Conservation (phyloP, 1,140 invertebrate species). For the Ostrea denselamellosa region DNA sequence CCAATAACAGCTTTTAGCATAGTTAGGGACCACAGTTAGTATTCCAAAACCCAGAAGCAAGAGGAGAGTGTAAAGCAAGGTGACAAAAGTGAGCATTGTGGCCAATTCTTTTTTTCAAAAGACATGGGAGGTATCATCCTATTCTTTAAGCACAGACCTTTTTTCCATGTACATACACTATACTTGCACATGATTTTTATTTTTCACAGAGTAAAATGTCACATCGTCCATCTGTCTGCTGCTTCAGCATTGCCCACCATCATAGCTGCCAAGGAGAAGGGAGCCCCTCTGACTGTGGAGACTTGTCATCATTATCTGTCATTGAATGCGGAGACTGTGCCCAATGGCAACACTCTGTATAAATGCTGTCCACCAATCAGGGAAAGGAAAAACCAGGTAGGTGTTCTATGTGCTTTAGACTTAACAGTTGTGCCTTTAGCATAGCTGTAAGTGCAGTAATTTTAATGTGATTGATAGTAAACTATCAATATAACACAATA, state of each 20-base stretch:
- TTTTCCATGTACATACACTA: too few relatives aligned
- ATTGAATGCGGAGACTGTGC: slow-evolving; percentile 83
- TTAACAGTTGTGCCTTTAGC: background rate
- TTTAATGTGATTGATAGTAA: too few relatives aligned
- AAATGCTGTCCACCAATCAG: slow-evolving; percentile 88
- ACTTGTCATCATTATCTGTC: slow-evolving; percentile 88
- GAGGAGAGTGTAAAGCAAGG: too few relatives aligned
- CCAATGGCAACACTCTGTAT: slow-evolving; percentile 83
- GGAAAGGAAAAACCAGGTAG: slow-evolving; percentile 82
- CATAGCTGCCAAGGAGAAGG: slow-evolving; percentile 76
- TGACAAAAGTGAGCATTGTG: too few relatives aligned
- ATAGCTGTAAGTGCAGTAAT: background rate
- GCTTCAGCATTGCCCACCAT: slow-evolving; percentile 81
- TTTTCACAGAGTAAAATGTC: slow-evolving; percentile 82
- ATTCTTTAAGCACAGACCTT: too few relatives aligned
- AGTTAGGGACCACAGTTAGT: too few relatives aligned
- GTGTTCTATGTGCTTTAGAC: background rate
- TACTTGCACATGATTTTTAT: background rate
- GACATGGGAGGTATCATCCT: too few relatives aligned
- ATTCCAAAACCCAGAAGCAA: too few relatives aligned
- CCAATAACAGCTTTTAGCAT: too few relatives aligned
- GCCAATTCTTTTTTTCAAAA: too few relatives aligned
- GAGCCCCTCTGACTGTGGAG: slow-evolving; percentile 83
- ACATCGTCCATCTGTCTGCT: slow-evolving; percentile 87
- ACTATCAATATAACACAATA: too few relatives aligned